These are phyloP conservation scores for Caenorhabditis sulstoni DNA, from an alignment of 2,888 invertebrate genomes.

Conservation along the genomic window DNA sequence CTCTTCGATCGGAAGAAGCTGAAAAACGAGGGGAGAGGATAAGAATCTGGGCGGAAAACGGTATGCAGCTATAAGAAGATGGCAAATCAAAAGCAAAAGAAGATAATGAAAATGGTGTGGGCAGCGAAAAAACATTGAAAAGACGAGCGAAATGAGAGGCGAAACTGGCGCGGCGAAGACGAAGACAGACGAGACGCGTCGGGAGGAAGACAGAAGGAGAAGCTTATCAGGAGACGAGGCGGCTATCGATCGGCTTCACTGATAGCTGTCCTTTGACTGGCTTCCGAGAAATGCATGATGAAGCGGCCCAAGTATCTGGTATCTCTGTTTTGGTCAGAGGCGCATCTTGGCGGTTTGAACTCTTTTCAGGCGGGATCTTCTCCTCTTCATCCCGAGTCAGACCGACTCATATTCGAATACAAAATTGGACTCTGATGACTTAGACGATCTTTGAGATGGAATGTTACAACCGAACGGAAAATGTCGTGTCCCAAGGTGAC, in stretches of 20 bases:
- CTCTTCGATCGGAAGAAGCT: constrained; percentile 2
- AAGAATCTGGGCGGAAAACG: constrained; percentile 24
- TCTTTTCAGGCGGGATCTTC: background rate
- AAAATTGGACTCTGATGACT: constrained; percentile 34
- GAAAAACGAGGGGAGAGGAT: constrained; percentile 14
- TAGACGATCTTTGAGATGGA: constrained; percentile 20
- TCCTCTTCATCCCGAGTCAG: background rate
- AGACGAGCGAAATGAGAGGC: background rate
- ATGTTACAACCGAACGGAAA: constrained; percentile 6
- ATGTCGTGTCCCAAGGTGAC: background rate
- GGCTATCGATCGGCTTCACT: constrained; percentile 45
- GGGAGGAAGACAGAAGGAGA: background rate
- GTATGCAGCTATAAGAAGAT: background rate
- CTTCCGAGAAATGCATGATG: constrained; percentile 22
- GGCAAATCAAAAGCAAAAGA: background rate
- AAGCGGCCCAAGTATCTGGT: background rate
- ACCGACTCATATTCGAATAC: background rate
- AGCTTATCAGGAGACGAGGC: constrained; percentile 21
- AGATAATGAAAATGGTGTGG: background rate
- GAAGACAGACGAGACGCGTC: constrained; percentile 21
- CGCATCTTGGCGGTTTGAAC: constrained; percentile 6
- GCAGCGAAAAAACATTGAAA: constrained; percentile 23
- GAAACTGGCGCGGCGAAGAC: constrained; percentile 2
- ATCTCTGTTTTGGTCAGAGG: too few species aligned
- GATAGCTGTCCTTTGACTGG: constrained; percentile 49